Conservation (phyloP, 2,797 vertebrate species). For the Adrianichthys oophorus region DNA sequence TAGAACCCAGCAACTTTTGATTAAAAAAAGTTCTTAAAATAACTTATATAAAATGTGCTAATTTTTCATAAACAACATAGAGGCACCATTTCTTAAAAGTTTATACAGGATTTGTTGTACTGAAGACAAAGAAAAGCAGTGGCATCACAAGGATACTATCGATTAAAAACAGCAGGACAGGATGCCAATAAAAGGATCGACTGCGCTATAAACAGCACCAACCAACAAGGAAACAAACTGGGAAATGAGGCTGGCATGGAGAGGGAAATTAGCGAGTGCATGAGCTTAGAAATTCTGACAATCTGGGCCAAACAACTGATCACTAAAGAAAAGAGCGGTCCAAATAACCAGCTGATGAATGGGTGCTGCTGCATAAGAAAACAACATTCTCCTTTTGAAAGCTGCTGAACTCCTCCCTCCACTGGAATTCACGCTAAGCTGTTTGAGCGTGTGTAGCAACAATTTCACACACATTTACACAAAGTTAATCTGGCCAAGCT, state of each 20-base stretch:
- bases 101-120: no score
- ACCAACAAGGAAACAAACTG: conserved; percentile 48
- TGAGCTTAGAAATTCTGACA: conserved; percentile 51
- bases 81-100: no score
- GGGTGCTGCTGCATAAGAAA: conserved; percentile 43
- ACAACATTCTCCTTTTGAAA: conserved; percentile 24
- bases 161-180: conserved; percentile 17
- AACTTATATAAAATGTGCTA: no score
- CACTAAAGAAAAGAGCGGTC: conserved; percentile 55
- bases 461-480: conserved; percentile 14
- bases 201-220: conserved; percentile 50
- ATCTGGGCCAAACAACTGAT: conserved; percentile 65
- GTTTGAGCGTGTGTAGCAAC: conserved; percentile 20
- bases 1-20: no score
- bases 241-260: conserved; percentile 72
- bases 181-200: conserved; percentile 37
- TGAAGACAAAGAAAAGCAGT: background rate
- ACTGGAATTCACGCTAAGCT: conserved; percentile 56
- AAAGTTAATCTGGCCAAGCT: conserved; percentile 51
- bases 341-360: conserved; percentile 51
- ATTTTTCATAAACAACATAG: no score
- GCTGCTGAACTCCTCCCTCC: conserved; percentile 31
- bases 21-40: no score
- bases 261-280: conserved; percentile 56
- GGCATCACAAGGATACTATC: conserved; percentile 12